Conservation (phyloP, 1,140 invertebrate genomes). For the Elymnias hypermnestra region DNA sequence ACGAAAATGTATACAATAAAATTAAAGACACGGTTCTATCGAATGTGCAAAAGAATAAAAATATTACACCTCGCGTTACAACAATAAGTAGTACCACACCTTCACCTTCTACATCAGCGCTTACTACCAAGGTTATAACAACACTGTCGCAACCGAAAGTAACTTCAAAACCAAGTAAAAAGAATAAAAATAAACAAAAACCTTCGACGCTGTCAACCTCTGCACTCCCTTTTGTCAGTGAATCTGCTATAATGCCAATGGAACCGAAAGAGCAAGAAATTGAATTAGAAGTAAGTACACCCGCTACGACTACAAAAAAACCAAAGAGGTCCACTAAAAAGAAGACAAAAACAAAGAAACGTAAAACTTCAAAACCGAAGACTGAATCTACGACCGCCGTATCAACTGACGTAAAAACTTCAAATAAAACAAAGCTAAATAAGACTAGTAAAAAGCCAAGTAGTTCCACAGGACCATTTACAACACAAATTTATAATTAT, state of each 20-base stretch:
- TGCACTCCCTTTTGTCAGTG: constrained; percentile 34
- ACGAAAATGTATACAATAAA: constrained; percentile 72
- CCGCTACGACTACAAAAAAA: constrained; percentile 69
- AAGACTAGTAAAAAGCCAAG: constrained; percentile 58
- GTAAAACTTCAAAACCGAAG: constrained; percentile 59
- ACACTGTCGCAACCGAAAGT: constrained; percentile 33
- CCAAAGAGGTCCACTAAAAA: constrained; percentile 66
- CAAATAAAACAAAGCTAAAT: constrained; percentile 63
- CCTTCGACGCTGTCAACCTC: constrained; percentile 23
- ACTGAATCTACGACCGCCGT: constrained; percentile 74
- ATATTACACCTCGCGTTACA: constrained; percentile 28
- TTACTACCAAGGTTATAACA: constrained; percentile 22
- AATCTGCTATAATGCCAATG: constrained; percentile 53
- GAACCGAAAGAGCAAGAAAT: constrained; percentile 78
- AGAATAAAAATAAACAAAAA: constrained; percentile 58
- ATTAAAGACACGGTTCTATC: constrained; percentile 71
- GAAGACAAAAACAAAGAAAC: constrained; percentile 71
- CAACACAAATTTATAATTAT: constrained; percentile 86
- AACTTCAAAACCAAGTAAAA: constrained; percentile 44
- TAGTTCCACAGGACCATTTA: constrained; percentile 74
- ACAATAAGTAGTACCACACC: constrained; percentile 16
- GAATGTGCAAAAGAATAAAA: constrained; percentile 73
- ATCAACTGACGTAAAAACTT: constrained; percentile 66
- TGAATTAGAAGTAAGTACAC: constrained; percentile 74
- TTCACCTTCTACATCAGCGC: constrained; percentile 41